Percentiles rank a stretch among this genome's conserved stretches.
Evolutionary conservation across 2,113 vertebrate genomes (phyloP).

Genomic region (Zosterops hypoxanthus): DNA sequence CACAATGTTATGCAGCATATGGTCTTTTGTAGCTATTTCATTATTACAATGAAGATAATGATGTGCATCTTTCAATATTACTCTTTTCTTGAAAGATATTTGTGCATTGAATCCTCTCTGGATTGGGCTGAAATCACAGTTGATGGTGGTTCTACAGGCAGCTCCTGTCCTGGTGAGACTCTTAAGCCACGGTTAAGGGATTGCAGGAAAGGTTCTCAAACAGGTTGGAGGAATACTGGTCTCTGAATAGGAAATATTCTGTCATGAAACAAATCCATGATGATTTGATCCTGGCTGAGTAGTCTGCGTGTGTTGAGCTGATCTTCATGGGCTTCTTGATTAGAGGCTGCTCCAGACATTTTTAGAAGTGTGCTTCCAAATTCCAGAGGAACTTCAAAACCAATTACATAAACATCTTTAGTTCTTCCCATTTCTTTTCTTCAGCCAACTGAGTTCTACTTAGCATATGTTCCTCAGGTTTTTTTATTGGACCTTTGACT

Average conservation of each 20-base stretch:
- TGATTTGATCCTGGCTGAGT: background rate
- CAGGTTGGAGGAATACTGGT: too few relatives aligned
- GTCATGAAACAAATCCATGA: background rate
- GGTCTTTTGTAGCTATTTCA: background rate
- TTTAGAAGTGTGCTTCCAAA: background rate
- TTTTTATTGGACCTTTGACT: background rate
- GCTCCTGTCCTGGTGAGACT: background rate
- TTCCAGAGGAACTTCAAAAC: background rate
- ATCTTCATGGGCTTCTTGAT: background rate
- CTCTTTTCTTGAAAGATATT: background rate
- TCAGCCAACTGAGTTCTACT: background rate
- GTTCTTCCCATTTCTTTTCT: background rate
- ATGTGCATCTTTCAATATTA: background rate
- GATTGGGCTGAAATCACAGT: background rate
- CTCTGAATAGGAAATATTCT: background rate
- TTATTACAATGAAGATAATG: background rate
- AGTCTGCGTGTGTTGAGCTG: background rate
- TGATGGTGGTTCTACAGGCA: fast-evolving
- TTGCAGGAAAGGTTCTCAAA: background rate
- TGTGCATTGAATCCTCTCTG: background rate
- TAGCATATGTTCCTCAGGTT: too few relatives aligned
- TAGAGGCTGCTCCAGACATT: fast-evolving
- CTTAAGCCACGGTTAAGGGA: too few relatives aligned
- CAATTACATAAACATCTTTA: background rate
- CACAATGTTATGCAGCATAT: too few relatives aligned